phyloP scores from a whole-genome alignment of 2,113 vertebrate genomes.

The Nannospalax galili region DNA sequence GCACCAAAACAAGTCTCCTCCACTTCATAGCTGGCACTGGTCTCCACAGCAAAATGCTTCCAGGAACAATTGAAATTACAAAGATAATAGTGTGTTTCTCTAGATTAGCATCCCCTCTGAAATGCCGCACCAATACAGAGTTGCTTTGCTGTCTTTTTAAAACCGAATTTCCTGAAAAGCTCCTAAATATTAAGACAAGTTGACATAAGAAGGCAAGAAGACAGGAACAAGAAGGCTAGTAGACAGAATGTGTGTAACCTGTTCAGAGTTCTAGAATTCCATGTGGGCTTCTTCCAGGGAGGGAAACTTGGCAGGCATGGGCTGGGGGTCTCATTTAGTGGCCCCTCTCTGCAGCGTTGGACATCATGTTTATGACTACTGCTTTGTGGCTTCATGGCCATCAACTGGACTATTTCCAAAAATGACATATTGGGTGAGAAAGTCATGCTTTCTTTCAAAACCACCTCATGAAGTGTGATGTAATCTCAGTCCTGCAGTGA shows the following conservation, averaged over 20 bases:
- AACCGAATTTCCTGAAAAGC: constrained; percentile 77
- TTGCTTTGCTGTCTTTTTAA: constrained; percentile 58
- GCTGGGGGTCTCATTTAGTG: constrained; percentile 49
- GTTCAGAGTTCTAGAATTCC: constrained; percentile 61
- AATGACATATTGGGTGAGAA: neutral
- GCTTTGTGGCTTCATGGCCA: neutral
- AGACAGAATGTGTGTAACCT: constrained; percentile 47
- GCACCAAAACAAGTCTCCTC: constrained; percentile 80
- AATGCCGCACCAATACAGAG: constrained; percentile 80
- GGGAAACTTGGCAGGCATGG: constrained; percentile 49
- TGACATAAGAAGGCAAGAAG: constrained; percentile 59
- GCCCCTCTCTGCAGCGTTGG: neutral
- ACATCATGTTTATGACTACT: neutral
- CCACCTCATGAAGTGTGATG: neutral
- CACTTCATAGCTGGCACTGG: constrained; percentile 84
- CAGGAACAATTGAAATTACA: constrained; percentile 86
- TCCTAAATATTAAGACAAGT: constrained; percentile 62
- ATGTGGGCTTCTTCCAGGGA: constrained; percentile 49
- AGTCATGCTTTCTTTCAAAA: constrained; percentile 51
- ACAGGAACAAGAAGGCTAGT: constrained; percentile 65
- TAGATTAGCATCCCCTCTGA: constrained; percentile 84
- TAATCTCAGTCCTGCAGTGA: neutral
- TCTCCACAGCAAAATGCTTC: constrained; percentile 83
- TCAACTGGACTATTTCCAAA: constrained; percentile 12
- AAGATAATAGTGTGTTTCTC: constrained; percentile 84